Evolutionary conservation across 2,113 vertebrate genomes (phyloP).

Genomic region (Rhagologus leucostigma): DNA sequence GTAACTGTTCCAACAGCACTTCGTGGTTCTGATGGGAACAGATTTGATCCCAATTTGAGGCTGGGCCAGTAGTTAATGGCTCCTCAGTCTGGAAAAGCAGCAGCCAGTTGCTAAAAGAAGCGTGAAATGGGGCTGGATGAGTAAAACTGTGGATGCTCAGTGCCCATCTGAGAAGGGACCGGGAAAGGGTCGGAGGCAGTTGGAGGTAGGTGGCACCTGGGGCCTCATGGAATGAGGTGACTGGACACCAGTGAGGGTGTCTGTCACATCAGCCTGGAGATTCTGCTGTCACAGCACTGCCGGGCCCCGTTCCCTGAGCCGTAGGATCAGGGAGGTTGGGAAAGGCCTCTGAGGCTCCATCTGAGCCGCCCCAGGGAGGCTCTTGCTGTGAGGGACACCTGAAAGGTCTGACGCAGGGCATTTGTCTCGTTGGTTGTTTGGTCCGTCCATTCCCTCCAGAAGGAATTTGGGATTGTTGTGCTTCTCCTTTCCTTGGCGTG

Average conservation of each 20-base stretch:
- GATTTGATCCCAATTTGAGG: constrained; percentile 37
- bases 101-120: constrained; percentile 54
- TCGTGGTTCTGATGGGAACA: constrained; percentile 49
- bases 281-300: neutral
- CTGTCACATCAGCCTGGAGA: neutral
- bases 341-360: neutral
- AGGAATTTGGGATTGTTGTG: neutral
- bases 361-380: neutral
- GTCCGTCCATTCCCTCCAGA: neutral
- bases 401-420: neutral
- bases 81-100: constrained; percentile 56
- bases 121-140: constrained; percentile 40
- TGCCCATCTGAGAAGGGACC: constrained; percentile 45
- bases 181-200: neutral
- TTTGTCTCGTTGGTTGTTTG: neutral
- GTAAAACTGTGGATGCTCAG: constrained; percentile 45
- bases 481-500: neutral
- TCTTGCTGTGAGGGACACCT: neutral
- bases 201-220: constrained; percentile 58
- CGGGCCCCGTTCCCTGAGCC: neutral
- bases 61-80: constrained; percentile 54
- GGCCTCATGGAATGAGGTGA: constrained; percentile 14
- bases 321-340: neutral
- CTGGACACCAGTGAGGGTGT: neutral
- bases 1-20: constrained; percentile 58